Evolutionary conservation across 2,113 vertebrate genomes (phyloP), one percentile per base, ranked within the genome.

Genomic region (Prionailurus viverrinus): DNA sequence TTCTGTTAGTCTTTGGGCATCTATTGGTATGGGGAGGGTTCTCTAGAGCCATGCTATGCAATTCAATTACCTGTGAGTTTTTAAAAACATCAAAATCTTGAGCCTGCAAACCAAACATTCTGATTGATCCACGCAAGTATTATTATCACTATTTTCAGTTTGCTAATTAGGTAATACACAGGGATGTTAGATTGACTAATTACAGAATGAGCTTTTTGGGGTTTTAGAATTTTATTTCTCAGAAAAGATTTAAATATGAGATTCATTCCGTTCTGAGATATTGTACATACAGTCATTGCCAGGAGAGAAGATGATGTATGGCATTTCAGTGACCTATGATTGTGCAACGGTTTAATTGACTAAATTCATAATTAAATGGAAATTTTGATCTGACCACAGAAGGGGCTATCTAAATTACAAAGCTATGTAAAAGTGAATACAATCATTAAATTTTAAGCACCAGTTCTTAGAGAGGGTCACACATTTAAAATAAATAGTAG

Each of bases 401-500:
- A 76, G 16, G 16, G 48, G 3, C 5, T 79, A 61, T 85, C 74
- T 92, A 92, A 96, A 87, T 94, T 95, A 55, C 9, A 95, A 79
- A 96, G 29, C 27, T 36, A 48, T 41, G 36, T 58, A 73, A 87
- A 84, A 93, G 16, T 91, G 48, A 87, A 36, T 63, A 33, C 73
- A 11, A 65, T 85, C 13, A 58, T 95, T 83, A 83, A 89, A 48
- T 76, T 78, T 85, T 12, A 92, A 89, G 14, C 76, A 65, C 21
- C 27, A 55, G 7, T 94, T 89, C 16, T 61, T 78, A 84, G 7
- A 96, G 19, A 89, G 9, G 23, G 2, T 92, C 41, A 69, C 19
- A 88, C 14, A 65, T 79, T 23, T 86, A 81, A 81, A 95, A 96
- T 87, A 95, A 83, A 91, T 73, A 85, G 13, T 71, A 45, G 36